Conservation (phyloP, 2,888 invertebrate genomes). For the Pandemis cinnamomeana region DNA sequence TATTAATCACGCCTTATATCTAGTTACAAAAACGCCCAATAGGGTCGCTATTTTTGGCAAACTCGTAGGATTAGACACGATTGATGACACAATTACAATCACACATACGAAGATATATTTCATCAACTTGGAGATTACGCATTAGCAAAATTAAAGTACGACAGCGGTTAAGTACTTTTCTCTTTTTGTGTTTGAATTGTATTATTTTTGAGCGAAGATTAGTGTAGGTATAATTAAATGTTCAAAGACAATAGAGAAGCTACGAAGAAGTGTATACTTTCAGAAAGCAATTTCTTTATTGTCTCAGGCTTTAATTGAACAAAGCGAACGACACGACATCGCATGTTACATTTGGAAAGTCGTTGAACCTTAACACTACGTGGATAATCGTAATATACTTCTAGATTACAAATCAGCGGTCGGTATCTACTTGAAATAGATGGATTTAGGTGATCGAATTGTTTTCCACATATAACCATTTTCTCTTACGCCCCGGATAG, state of each 20-base stretch:
- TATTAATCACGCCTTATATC: constrained; percentile 17
- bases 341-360: not conserved
- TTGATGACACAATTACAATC: not conserved
- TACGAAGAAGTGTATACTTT: not conserved
- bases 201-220: not conserved
- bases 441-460: not conserved
- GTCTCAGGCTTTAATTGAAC: not conserved
- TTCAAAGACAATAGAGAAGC: not conserved
- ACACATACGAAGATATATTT: not conserved
- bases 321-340: not conserved
- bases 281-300: not conserved
- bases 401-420: not conserved
- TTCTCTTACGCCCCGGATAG: not conserved
- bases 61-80: not conserved
- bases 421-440: not conserved
- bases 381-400: not conserved
- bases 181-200: not conserved
- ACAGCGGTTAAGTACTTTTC: not conserved
- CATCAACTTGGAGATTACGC: not conserved
- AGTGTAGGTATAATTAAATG: not conserved
- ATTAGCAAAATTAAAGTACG: not conserved
- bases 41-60: constrained; percentile 16
- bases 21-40: constrained; percentile 29
- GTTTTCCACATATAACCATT: no score
- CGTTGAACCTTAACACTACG: not conserved